phyloP scores from a whole-genome alignment of 2,113 vertebrate genomes.

The Panthera leo region DNA sequence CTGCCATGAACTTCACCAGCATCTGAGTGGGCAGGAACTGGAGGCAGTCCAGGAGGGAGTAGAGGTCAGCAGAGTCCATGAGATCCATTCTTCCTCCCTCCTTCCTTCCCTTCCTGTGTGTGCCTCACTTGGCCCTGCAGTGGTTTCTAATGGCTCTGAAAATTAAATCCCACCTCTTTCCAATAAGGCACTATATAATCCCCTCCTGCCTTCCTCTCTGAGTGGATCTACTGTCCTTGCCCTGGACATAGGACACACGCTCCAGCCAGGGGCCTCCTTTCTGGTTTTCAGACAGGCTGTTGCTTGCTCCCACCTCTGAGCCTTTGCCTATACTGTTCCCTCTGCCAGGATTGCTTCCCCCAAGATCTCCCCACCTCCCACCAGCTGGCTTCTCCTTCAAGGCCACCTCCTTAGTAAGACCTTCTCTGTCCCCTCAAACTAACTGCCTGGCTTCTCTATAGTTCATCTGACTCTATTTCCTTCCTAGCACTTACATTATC shows the following conservation, averaged over 20 bases:
- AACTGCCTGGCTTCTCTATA: neutral
- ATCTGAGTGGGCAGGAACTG: conserved; percentile 94
- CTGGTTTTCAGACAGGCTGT: neutral
- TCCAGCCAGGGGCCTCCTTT: neutral
- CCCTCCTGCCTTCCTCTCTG: neutral
- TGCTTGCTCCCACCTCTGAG: neutral
- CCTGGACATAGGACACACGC: neutral
- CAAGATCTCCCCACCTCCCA: neutral
- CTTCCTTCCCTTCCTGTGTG: neutral
- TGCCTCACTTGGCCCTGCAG: neutral
- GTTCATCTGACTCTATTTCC: neutral
- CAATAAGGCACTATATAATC: neutral
- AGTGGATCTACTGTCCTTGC: neutral
- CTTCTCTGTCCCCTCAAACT: neutral
- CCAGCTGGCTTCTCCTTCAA: neutral
- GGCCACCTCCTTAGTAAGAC: neutral
- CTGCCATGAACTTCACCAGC: conserved; percentile 94
- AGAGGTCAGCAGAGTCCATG: neutral
- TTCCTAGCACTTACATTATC: neutral
- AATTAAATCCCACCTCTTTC: neutral
- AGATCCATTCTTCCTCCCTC: too few relatives aligned
- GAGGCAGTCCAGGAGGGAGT: neutral
- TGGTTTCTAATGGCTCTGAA: neutral
- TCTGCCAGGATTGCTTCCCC: neutral
- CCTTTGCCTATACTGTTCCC: neutral